These are phyloP conservation scores for Zaprionus taronus DNA, from an alignment of 1,140 invertebrate genomes.

Conservation along the genomic window DNA sequence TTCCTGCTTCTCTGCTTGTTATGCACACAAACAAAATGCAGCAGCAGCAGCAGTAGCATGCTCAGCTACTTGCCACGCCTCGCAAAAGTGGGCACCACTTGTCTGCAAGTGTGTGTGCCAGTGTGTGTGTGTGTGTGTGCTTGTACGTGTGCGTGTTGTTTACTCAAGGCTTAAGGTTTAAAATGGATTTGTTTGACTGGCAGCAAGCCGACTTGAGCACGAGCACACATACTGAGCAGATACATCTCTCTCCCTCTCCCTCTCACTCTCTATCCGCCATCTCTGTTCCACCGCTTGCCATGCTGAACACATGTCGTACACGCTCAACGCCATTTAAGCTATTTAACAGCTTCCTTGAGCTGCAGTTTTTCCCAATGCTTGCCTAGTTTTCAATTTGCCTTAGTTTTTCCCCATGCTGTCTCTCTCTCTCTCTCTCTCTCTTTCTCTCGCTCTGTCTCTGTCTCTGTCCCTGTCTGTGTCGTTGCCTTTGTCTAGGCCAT, in stretches of 20 bases:
- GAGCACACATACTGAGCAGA: constrained; percentile 47
- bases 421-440: neutral
- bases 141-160: constrained; percentile 58
- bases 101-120: constrained; percentile 14
- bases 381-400: constrained; percentile 62
- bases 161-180: constrained; percentile 71
- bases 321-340: constrained; percentile 67
- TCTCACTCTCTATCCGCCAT: neutral
- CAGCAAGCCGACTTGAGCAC: constrained; percentile 69
- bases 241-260: neutral
- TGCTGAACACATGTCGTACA: constrained; percentile 62
- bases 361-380: constrained; percentile 56
- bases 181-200: constrained; percentile 76
- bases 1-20: constrained; percentile 56
- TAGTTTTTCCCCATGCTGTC: constrained; percentile 22
- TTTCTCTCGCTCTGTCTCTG: neutral
- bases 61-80: constrained; percentile 48
- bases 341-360: constrained; percentile 69
- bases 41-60: constrained; percentile 34
- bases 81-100: constrained; percentile 19
- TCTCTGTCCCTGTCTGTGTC: constrained; percentile 8
- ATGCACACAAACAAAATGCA: constrained; percentile 59
- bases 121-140: constrained; percentile 30
- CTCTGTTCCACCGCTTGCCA: neutral
- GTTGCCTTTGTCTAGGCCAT: constrained; percentile 48